Evolutionary conservation across 35 echinoderm and acorn worm species (phyloP).

Genomic region (Apostichopus parvimensis): DNA sequence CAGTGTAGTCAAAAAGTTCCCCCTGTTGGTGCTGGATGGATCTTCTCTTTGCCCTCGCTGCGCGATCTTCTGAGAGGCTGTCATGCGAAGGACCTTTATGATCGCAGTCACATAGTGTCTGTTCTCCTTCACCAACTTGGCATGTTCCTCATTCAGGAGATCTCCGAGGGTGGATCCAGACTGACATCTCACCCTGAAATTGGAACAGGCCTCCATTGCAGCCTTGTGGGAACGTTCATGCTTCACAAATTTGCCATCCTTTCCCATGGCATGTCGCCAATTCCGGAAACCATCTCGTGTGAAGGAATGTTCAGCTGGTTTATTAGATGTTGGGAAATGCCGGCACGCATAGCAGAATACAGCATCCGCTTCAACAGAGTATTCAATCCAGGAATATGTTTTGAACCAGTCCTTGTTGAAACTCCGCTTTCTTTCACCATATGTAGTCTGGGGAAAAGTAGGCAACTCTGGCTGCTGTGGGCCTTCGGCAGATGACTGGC

Average conservation of each 20-base stretch:
- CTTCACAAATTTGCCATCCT: slow-evolving; percentile 39
- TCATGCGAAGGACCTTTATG: slow-evolving; percentile 40
- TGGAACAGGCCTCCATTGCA: slow-evolving; percentile 46
- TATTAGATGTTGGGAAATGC: slow-evolving; percentile 50
- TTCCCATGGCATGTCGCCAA: slow-evolving; percentile 28
- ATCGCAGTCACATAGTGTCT: slow-evolving; percentile 34
- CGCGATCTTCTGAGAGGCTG: slow-evolving; percentile 51
- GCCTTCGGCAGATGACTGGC: slow-evolving; percentile 33
- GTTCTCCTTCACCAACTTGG: slow-evolving; percentile 22
- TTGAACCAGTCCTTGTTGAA: slow-evolving; percentile 52
- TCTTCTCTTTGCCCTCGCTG: slow-evolving; percentile 30
- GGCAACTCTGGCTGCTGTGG: slow-evolving; percentile 19
- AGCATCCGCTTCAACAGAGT: slow-evolving; percentile 30
- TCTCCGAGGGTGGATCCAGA: slow-evolving; percentile 19
- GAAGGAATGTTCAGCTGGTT: slow-evolving; percentile 29
- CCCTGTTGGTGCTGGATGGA: slow-evolving; percentile 15
- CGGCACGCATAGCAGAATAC: slow-evolving; percentile 61
- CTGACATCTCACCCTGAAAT: slow-evolving; percentile 19
- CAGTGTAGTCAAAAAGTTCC: slow-evolving; percentile 1
- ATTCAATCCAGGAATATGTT: slow-evolving; percentile 57
- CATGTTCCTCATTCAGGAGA: slow-evolving; percentile 19
- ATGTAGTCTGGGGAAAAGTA: slow-evolving; percentile 17
- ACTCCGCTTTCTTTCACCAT: slow-evolving; percentile 28
- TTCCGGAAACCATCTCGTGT: slow-evolving; percentile 22
- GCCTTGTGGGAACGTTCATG: slow-evolving; percentile 34